A percentile compares a stretch with the other conserved stretches of the same genome.
Evolutionary conservation across 64 coral and sea anemone genomes (phyloP).

Genomic region (Trachythela sp.): DNA sequence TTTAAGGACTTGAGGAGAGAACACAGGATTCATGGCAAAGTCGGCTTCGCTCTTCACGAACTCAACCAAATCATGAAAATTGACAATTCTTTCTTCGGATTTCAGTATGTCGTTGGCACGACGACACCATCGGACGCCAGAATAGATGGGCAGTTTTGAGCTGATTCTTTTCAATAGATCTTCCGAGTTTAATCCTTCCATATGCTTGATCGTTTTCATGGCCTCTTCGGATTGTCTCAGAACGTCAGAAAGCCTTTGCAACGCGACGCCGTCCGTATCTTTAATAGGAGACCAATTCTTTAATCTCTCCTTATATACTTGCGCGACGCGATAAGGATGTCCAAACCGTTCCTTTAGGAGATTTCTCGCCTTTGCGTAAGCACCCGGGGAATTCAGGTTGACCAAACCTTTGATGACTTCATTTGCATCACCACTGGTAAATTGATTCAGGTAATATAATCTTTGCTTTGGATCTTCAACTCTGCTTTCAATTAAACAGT

Average conservation of each 20-base stretch:
- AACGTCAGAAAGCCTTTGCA: neutral
- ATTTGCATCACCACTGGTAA: conserved; percentile 43
- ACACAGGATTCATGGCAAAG: neutral
- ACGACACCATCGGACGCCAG: conserved; percentile 47
- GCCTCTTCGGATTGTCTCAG: neutral
- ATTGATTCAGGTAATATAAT: conserved; percentile 34
- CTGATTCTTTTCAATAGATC: conserved; percentile 3
- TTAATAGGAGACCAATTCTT: conserved; percentile 35
- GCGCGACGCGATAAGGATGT: conserved; percentile 39
- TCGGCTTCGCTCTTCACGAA: conserved; percentile 18
- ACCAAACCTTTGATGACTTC: conserved; percentile 46
- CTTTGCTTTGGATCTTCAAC: conserved; percentile 39
- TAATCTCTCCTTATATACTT: conserved; percentile 36
- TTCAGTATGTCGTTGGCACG: conserved; percentile 28
- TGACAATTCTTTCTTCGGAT: neutral
- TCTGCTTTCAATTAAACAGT: conserved; percentile 32
- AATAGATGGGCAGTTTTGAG: conserved; percentile 55
- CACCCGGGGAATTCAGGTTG: conserved; percentile 25
- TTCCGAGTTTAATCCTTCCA: neutral
- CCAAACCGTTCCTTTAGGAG: conserved; percentile 46
- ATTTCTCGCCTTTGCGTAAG: conserved; percentile 41
- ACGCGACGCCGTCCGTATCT: neutral
- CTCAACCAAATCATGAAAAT: conserved; percentile 16
- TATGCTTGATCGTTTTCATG: neutral
- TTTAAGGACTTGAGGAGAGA: conserved; percentile 7